phyloP scores from a whole-genome alignment of 2,113 vertebrate species.

The Notothenia rossii region DNA sequence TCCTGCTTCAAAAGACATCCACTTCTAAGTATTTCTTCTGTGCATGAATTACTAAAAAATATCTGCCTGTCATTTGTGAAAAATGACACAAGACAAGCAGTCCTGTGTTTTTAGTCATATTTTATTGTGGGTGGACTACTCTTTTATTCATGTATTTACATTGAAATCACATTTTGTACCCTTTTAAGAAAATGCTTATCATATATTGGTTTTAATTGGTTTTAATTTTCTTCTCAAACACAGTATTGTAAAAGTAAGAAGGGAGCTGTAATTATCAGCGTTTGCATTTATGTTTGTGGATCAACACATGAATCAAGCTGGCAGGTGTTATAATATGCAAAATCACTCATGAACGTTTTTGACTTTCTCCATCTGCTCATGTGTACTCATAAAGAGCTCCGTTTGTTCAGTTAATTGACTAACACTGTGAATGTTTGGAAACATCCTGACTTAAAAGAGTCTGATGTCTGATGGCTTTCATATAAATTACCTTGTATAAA shows the following conservation, averaged over 20 bases:
- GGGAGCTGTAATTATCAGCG: not conserved
- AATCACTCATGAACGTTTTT: constrained; percentile 10
- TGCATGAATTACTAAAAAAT: not conserved
- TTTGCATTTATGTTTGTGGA: not conserved
- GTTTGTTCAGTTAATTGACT: constrained; percentile 25
- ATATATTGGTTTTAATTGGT: not conserved
- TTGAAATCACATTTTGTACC: not conserved
- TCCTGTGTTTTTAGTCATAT: not conserved
- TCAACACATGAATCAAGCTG: constrained; percentile 9
- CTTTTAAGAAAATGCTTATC: not conserved
- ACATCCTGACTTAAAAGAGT: not conserved
- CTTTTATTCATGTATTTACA: not conserved
- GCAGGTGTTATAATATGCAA: constrained; percentile 7
- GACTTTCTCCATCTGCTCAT: constrained; percentile 33
- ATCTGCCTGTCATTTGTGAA: not conserved
- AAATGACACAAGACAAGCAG: too few relatives aligned
- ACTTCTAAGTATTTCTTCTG: not conserved
- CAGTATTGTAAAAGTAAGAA: not conserved
- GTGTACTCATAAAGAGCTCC: constrained; percentile 7
- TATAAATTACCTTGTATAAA: not conserved
- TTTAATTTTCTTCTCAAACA: too few relatives aligned
- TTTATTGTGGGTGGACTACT: not conserved
- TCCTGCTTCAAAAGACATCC: not conserved
- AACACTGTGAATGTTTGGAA: not conserved
- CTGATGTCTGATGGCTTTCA: not conserved